Evolutionary conservation across 2,888 invertebrate species (phyloP).

Genomic region (Stenchaetothrips biformis): DNA sequence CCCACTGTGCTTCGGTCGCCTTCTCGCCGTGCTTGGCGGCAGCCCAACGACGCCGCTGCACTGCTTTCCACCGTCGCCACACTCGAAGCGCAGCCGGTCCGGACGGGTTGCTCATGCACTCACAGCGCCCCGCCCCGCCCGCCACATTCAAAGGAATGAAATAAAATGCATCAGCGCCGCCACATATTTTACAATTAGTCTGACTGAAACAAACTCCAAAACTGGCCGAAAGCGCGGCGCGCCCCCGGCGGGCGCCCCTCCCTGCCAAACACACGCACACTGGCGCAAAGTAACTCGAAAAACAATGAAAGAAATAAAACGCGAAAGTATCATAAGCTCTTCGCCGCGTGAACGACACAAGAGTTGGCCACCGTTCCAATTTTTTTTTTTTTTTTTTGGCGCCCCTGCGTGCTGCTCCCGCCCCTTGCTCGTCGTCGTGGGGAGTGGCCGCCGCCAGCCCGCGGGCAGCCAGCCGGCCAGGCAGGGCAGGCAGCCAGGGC

Average conservation of each 20-base stretch:
- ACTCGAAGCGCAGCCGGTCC: neutral
- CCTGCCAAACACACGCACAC: too few relatives aligned
- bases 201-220: too few relatives aligned
- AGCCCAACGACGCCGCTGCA: too few relatives aligned
- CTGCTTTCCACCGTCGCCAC: too few relatives aligned
- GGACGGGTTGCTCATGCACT: neutral
- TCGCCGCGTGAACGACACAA: neutral
- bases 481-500: neutral
- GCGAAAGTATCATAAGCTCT: neutral
- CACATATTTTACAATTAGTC: slow-evolving; percentile 23
- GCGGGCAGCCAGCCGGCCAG: neutral
- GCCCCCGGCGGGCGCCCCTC: too few relatives aligned
- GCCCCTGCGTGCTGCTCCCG: neutral
- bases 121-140: neutral
- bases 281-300: neutral
- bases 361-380: neutral
- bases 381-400: neutral
- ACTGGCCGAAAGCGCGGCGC: too few relatives aligned
- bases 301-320: neutral
- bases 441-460: neutral
- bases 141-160: slow-evolving; percentile 6
- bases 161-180: neutral
- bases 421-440: neutral
- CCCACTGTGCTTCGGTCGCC: too few relatives aligned
- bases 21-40: too few relatives aligned